These are phyloP conservation scores for Girardinichthys multiradiatus DNA, from an alignment of 2,113 vertebrate species.

Conservation along the genomic window DNA sequence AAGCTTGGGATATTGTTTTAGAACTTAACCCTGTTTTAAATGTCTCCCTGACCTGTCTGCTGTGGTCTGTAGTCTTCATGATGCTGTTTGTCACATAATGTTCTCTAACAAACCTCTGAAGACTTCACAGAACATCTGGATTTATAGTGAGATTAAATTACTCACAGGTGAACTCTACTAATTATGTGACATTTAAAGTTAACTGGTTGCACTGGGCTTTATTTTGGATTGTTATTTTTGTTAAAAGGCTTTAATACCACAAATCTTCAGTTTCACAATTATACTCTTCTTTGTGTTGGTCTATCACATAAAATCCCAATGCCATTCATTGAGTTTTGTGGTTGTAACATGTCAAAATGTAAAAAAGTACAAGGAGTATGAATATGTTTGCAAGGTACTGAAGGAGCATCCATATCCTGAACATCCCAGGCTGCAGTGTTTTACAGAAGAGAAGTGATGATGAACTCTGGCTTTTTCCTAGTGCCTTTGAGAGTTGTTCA, in stretches of 20 bases:
- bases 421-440: constrained; percentile 67
- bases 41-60: not conserved
- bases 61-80: not conserved
- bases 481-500: constrained; percentile 82
- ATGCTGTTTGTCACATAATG: too few species aligned
- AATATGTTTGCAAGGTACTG: constrained; percentile 1
- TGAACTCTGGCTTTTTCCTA: constrained; percentile 76
- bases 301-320: not conserved
- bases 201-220: not conserved
- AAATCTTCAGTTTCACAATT: not conserved
- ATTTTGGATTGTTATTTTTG: not conserved
- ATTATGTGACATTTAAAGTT: not conserved
- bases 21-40: too few species aligned
- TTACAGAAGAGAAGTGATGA: constrained; percentile 52
- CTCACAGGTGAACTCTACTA: not conserved
- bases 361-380: not conserved
- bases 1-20: not conserved
- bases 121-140: not conserved
- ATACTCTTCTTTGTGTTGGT: not conserved
- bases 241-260: too few species aligned
- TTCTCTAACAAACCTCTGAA: not conserved
- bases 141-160: not conserved
- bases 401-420: constrained; percentile 55
- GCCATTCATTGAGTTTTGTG: not conserved
- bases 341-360: not conserved